Evolutionary conservation across 2,797 vertebrate species (phyloP).

Genomic region (Gephyroberyx darwinii): DNA sequence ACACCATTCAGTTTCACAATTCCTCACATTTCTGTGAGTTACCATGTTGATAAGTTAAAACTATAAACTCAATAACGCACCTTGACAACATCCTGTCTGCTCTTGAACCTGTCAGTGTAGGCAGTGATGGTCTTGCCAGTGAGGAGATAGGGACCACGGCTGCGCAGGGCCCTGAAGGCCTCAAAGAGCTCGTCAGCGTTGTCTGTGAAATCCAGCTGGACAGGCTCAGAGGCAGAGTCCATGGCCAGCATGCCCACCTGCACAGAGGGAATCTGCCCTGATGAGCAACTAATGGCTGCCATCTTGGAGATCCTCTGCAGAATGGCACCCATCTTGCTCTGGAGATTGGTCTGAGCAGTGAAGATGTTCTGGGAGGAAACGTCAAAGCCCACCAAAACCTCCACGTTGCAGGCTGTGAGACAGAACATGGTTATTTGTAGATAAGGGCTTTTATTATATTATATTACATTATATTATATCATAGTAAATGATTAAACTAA

Average conservation of each 20-base stretch:
- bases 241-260: slow-evolving; percentile 87
- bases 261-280: slow-evolving; percentile 81
- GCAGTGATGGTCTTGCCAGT: slow-evolving; percentile 84
- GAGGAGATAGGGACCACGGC: slow-evolving; percentile 87
- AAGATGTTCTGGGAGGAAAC: slow-evolving; percentile 89
- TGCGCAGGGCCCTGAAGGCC: slow-evolving; percentile 81
- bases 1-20: slow-evolving; percentile 4
- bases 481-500: no score
- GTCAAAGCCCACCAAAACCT: slow-evolving; percentile 95
- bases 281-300: slow-evolving; percentile 87
- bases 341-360: slow-evolving; percentile 84
- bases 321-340: slow-evolving; percentile 83
- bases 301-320: slow-evolving; percentile 89
- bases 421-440: slow-evolving; percentile 22
- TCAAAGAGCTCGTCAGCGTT: slow-evolving; percentile 84
- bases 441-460: no score
- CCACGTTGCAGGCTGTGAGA: slow-evolving; percentile 87
- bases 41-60: background rate
- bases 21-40: background rate
- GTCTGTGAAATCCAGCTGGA: slow-evolving; percentile 87
- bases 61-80: slow-evolving; percentile 71
- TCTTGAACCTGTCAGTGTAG: slow-evolving; percentile 85
- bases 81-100: slow-evolving; percentile 83
- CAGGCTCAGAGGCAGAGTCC: slow-evolving; percentile 78
- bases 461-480: no score